Evolutionary conservation across 2,113 vertebrate genomes (phyloP), one percentile per base, ranked within the genome.

Genomic region (Kryptolebias marmoratus): DNA sequence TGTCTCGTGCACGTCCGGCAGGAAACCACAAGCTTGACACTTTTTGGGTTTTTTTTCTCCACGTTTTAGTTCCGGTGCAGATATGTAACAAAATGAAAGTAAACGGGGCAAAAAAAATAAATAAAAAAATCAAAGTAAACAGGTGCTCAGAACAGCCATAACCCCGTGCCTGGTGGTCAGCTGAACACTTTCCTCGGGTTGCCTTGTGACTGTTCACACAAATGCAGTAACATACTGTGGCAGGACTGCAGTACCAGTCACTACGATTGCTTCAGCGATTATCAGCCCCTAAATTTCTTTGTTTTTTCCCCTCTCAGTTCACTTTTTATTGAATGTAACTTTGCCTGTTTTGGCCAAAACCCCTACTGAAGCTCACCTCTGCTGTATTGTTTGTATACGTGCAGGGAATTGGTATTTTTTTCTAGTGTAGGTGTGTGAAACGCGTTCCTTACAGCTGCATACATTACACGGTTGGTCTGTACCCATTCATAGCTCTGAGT

Each of bases 261-360:
- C 67, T 64, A 52, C 1, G 66, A 67, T 76, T 52, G 57, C 68
- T 64, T 76, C 70, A 63, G 73, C 47, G 56, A 74, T 73, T 75
- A 68, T 73, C 77, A 75, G 60, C 67, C 77, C 77, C 52, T 11
- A 14, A 14, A 3, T 8, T 11, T n/a, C 10, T 11, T 5, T 16
- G 15, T 45, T 42, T 1, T 16, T 27, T n/a, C 7, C 67, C 64
- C 58, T 39, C 39, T 52, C 64, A 28, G 61, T 75, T 83, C 52
- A 68, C 69, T 76, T 60, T 71, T 77, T 76, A 82, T 60, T 85
- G 90, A 92, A 91, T 92, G 91, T 91, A 90, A 80, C 73, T 82
- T 71, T 53, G 18, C 18, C 45, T 64, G 70, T 67, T 22, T 68
- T 14, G 65, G 57, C 73, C 56, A 73, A 70, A 57, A 48, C 68